phyloP scores from a whole-genome alignment of 2,113 vertebrate species.

The Zapornia atra region DNA sequence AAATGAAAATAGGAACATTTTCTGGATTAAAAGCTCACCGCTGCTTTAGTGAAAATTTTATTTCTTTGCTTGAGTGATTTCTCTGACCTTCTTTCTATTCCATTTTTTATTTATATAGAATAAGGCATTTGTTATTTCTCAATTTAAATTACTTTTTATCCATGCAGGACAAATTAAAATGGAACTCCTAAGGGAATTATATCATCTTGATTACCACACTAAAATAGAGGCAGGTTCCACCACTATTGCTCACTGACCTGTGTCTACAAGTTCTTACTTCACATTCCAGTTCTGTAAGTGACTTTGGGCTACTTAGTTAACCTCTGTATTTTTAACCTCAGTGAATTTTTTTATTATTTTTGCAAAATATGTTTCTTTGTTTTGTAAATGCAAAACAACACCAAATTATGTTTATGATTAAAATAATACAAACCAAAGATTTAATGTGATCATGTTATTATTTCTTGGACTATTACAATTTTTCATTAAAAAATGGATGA shows the following conservation, averaged over 20 bases:
- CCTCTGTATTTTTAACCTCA: background rate
- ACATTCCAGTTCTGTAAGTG: background rate
- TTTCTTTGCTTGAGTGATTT: conserved; percentile 29
- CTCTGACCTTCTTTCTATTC: background rate
- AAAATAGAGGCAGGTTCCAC: conserved; percentile 5
- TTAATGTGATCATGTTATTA: background rate
- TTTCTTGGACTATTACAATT: background rate
- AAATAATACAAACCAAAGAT: background rate
- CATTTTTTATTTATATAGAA: conserved; percentile 53
- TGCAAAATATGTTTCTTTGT: background rate
- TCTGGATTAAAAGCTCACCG: background rate
- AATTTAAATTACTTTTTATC: conserved; percentile 49
- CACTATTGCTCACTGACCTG: conserved; percentile 13
- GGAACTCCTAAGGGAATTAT: background rate
- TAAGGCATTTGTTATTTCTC: conserved; percentile 48
- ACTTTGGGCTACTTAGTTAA: background rate
- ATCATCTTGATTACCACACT: conserved; percentile 8
- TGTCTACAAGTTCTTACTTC: background rate
- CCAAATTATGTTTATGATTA: background rate
- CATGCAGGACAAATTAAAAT: conserved; percentile 55
- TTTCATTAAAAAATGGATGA: background rate
- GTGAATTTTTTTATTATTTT: too few relatives aligned
- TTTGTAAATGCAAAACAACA: background rate
- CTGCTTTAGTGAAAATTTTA: background rate
- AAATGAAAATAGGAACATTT: background rate